Evolutionary conservation across 2,113 vertebrate genomes (phyloP), one percentile per base, ranked within the genome.

Genomic region (Todiramphus saurophagus): DNA sequence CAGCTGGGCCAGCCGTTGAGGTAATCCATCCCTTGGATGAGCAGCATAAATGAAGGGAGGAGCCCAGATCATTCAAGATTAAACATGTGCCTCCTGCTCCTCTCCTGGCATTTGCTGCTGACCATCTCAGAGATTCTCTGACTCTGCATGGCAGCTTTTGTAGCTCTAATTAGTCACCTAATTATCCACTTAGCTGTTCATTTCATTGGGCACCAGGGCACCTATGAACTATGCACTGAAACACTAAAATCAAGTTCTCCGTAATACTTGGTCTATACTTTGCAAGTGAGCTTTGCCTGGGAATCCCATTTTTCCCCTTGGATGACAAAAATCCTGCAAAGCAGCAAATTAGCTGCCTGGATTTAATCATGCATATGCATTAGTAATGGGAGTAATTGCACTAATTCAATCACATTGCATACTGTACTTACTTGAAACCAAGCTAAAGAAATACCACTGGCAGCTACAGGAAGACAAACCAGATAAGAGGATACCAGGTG

Each of bases 321-420:
- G 62, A 78, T 73, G 77, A 87, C 84, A 84, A 90, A 86, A 91
- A 92, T 24, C 74, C 81, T 95, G 44, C 62, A 82, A 95, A 84
- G 35, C 39, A 93, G 66, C 44, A 78, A 84, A 93, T 75, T 43
- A 93, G 33, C 56, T 35, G 48, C 89, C 66, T 68, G 50, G 58
- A 94, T 91, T 93, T 93, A 94, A 96, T 94, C 92, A 87, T 51
- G 66, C 39, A n/a, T 31, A 48, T 73, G 25, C 53, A 91, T 80
- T 68, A 73, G 58, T 76, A 94, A 79, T 33, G 28, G 58, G 13
- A 66, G 44, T n/a, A 91, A 85, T 56, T 74, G 72, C 63, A 70
- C 64, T 44, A n/a, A 55, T 64, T 94, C 35, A 39, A 51, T 43
- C 58, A 82, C 48, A 31, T 56, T 59, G 41, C 50, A 89, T 10